Conservation (phyloP, 2,888 invertebrate genomes). For the Linnaemya vulpina region DNA sequence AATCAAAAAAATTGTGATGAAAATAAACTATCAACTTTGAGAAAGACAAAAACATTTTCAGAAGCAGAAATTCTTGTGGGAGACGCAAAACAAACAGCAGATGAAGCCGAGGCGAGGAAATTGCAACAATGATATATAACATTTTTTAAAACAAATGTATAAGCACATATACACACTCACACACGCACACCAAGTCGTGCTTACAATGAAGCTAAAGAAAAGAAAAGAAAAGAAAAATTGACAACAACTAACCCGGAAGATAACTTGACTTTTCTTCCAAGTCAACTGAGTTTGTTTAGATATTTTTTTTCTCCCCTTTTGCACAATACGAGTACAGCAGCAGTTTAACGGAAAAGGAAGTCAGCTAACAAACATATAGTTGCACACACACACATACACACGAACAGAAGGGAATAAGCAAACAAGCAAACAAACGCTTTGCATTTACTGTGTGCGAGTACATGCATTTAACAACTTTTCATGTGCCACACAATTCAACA, state of each 20-base stretch:
- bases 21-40: slow-evolving; percentile 34
- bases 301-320: neutral
- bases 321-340: neutral
- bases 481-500: slow-evolving; percentile 20
- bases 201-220: neutral
- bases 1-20: slow-evolving; percentile 46
- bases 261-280: slow-evolving; percentile 79
- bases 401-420: neutral
- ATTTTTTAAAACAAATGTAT: slow-evolving; percentile 4
- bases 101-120: neutral
- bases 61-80: slow-evolving; percentile 49
- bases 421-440: neutral
- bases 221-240: neutral
- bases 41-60: slow-evolving; percentile 4
- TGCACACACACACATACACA: neutral
- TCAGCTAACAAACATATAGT: slow-evolving; percentile 23
- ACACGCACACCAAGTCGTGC: too few species aligned
- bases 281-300: slow-evolving; percentile 52
- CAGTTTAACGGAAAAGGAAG: slow-evolving; percentile 48
- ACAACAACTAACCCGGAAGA: slow-evolving; percentile 77
- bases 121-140: slow-evolving; percentile 32
- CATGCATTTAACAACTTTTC: slow-evolving; percentile 24
- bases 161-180: too few species aligned
- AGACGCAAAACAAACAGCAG: slow-evolving; percentile 19
- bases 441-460: neutral